These are phyloP conservation scores for Leptopilina myrica DNA, from an alignment of 2,888 invertebrate genomes.

Conservation along the genomic window DNA sequence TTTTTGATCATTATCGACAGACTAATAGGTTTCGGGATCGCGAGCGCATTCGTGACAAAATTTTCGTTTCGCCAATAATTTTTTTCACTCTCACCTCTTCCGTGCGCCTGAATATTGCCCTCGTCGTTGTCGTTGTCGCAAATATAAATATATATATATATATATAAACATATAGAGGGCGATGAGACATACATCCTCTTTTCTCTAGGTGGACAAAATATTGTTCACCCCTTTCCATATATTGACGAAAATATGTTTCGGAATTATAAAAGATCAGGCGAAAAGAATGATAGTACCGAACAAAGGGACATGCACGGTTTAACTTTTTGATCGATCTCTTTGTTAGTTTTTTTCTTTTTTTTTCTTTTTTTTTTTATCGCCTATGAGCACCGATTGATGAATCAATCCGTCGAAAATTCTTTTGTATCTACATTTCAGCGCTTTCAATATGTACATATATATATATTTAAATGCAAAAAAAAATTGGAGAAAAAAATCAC, in stretches of 20 bases:
- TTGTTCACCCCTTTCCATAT: too few species aligned
- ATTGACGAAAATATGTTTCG: constrained; percentile 33
- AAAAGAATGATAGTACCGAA: constrained; percentile 36
- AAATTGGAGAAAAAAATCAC: too few species aligned
- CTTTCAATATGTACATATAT: constrained; percentile 15
- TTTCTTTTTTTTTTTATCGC: neutral
- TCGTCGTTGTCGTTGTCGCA: constrained; percentile 14
- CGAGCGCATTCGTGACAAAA: constrained; percentile 73
- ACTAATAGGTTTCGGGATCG: constrained; percentile 67
- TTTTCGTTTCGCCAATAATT: constrained; percentile 66
- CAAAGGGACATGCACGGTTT: constrained; percentile 29
- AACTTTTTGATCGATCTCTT: constrained; percentile 37
- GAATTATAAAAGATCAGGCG: constrained; percentile 40
- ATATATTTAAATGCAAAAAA: too few species aligned
- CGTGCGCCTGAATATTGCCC: constrained; percentile 62
- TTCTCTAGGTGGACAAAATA: neutral
- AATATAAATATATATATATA: neutral
- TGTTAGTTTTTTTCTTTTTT: constrained; percentile 30
- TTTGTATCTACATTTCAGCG: constrained; percentile 28
- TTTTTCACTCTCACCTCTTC: constrained; percentile 59
- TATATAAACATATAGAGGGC: too few species aligned
- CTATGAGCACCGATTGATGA: constrained; percentile 38
- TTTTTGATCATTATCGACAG: constrained; percentile 75
- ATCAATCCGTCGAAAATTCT: constrained; percentile 34
- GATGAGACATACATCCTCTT: too few species aligned